Conservation (phyloP, 2,113 vertebrate genomes). For the Cynocephalus volans region DNA sequence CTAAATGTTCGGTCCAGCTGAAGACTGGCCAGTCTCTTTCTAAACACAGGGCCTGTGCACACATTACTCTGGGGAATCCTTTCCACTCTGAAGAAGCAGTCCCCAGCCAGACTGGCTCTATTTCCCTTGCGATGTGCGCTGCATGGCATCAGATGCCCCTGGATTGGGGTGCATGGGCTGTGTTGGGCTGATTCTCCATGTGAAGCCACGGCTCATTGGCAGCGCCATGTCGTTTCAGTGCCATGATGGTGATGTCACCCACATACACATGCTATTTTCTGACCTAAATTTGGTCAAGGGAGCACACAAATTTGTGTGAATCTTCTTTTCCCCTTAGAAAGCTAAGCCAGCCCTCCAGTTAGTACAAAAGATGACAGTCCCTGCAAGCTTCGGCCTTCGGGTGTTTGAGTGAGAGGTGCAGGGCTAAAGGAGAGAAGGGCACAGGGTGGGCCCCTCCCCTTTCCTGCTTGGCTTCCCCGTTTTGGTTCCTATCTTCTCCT, state of each 20-base stretch:
- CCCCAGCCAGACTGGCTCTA: background rate
- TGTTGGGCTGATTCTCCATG: background rate
- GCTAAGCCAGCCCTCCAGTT: background rate
- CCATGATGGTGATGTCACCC: background rate
- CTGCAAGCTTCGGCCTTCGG: no score
- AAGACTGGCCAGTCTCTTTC: fast-evolving
- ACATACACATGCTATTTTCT: background rate
- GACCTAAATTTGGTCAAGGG: background rate
- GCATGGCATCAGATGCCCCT: background rate
- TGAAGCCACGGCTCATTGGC: background rate
- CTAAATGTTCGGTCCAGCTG: background rate
- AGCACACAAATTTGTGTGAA: no score
- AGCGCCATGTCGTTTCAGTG: background rate
- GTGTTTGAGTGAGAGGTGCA: no score
- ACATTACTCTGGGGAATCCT: background rate
- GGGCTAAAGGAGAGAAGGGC: no score
- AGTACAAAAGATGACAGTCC: no score
- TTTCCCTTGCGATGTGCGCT: background rate
- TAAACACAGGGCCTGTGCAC: background rate
- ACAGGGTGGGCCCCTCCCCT: background rate
- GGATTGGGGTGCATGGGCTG: background rate
- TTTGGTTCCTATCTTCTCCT: fast-evolving
- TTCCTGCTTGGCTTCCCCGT: no score
- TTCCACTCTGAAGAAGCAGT: background rate
- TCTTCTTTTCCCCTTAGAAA: background rate